Evolutionary conservation across 1,140 invertebrate species (phyloP), one percentile per base, ranked within the genome.

Genomic region (Gerris buenoi): DNA sequence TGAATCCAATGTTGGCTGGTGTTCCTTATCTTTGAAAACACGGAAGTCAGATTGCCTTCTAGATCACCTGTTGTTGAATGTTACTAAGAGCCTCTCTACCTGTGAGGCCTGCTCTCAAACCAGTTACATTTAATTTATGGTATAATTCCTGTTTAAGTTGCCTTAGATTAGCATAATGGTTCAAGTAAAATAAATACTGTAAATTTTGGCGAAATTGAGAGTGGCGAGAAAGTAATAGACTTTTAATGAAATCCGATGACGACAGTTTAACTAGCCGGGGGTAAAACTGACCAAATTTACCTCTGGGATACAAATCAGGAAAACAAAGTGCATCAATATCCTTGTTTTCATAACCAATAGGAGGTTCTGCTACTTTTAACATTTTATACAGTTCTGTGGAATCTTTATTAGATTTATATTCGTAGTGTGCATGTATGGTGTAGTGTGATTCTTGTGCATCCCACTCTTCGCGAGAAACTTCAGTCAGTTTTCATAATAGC

Each of bases 1-100:
- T 65, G 68, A 26, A 22, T 29, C 72, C 71, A 72, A 64, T 57
- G 72, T 63, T 72, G 69, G 66, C 69, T 67, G 23, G 69, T 68
- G 64, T 73, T 72, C 14, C 69, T 23, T 15, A 72, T 64, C 62
- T 65, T 66, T 14, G 68, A 59, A 65, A 73, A 73, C 23, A 73
- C 63, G 15, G 72, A 58, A 23, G 60, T 70, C 66, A 73, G 65
- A 27, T 72, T 65, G 25, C 67, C 68, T 57, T 72, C 70, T 22
- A 72, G 33, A 46, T 46, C 33, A 46, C 33, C 33, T 46, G 33
- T 46, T 46, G 33, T n/a, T n/a, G 18, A 46, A 46, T 46, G 33
- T 46, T 10, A 10, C 18, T 46, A 10, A 46, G 18, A 46, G 18
- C 33, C 5, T 46, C 33, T 46, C 18, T 18, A 46, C 5, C 33